Base-by-base conservation (phyloP, 2,888 invertebrate species). In the Zelleria hepariella region DNA sequence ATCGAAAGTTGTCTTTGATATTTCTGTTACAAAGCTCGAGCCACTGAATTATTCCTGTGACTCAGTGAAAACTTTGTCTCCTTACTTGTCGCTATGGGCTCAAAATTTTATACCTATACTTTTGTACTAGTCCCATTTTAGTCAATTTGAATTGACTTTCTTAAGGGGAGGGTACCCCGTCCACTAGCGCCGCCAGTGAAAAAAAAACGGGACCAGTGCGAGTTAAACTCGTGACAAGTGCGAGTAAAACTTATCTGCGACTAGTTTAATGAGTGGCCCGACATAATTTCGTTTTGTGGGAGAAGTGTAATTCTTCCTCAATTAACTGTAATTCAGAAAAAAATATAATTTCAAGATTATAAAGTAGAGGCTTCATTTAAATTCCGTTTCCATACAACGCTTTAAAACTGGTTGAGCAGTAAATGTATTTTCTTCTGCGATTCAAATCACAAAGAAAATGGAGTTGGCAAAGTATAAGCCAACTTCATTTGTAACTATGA, bases 401-500 rank as follows among this genome's bases (percentile, higher is more conserved):
- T 3, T 10, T 42, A 10, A 15, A 42, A 42, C 32, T 3, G 15
- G 32, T 42, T 10, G 32, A 42, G 32, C 32, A 42, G 32, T 32
- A 32, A 32, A 32, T 32, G 32, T 32, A 42, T 42, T 42, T 15
- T 42, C 32, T 42, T 49, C 49, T 7, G 18, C 49, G 49, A 49
- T 49, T 42, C 53, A 5, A 53, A 53, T 53, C 53, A 8, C 18
- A 55, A 55, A 21, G 27, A 55, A 27, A 26, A 47, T 23, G 23
- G 24, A 57, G 24, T 57, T 42, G 57, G n/a, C 24, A 42, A 57
- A 21, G 18, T 57, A 42, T 57, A 42, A 42, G 7, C 25, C 1
- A 57, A 57, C 47, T 42, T 57, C 42, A 57, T 57, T 57, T 57
- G 47, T 57, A 23, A 21, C 56, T 32, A 42, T 42, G 32, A 56